Evolutionary conservation across 2,113 vertebrate genomes (phyloP).

Genomic region (Pyrgilauda ruficollis): DNA sequence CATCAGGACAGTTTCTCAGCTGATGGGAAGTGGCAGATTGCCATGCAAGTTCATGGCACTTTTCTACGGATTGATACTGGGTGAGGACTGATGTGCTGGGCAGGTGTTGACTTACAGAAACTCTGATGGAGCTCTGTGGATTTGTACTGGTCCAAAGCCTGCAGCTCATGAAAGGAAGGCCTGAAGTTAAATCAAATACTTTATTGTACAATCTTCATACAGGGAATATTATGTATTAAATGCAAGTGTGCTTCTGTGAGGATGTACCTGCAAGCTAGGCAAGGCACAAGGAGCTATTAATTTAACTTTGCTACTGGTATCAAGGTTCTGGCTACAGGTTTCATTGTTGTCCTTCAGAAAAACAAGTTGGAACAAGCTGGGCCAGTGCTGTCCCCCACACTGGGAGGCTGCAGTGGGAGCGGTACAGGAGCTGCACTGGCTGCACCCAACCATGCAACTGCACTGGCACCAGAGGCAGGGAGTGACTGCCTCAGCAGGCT

Average conservation of each 20-base stretch:
- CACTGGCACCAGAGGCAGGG: constrained; percentile 18
- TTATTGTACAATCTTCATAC: not conserved
- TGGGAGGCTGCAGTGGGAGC: not conserved
- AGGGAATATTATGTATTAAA: not conserved
- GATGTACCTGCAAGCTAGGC: not conserved
- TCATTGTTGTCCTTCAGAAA: not conserved
- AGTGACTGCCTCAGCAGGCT: constrained; percentile 1
- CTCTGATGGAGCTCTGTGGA: not conserved
- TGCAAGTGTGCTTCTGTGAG: not conserved
- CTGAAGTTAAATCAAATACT: not conserved
- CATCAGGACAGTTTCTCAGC: constrained; percentile 25
- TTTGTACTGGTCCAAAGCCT: not conserved
- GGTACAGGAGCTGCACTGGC: not conserved
- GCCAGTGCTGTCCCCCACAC: not conserved
- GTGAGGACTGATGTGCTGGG: not conserved
- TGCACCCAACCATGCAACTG: constrained; percentile 18
- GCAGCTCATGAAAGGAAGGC: not conserved
- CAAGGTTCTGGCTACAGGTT: not conserved
- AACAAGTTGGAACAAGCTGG: not conserved
- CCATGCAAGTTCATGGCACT: not conserved
- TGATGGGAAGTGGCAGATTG: constrained; percentile 32
- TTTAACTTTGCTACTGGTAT: not conserved
- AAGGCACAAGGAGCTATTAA: not conserved
- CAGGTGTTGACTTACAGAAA: not conserved
- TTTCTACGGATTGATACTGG: not conserved